Evolutionary conservation across 2,888 invertebrate genomes (phyloP).

Genomic region (Plemyria rubiginata): DNA sequence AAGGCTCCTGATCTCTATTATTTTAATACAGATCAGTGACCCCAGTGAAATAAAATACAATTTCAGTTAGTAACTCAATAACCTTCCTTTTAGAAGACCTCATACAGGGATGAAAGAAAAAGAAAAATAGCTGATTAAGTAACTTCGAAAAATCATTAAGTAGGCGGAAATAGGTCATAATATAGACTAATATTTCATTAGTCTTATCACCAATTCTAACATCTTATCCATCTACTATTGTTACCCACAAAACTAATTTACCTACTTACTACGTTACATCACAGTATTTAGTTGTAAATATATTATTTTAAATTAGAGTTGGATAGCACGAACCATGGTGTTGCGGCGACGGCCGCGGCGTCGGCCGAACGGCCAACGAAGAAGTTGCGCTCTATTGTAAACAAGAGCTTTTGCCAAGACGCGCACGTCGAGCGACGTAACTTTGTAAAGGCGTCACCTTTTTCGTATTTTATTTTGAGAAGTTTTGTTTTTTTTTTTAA

Average conservation of each 20-base stretch:
- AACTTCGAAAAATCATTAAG: background rate
- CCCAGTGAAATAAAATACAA: no score
- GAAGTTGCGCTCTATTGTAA: conserved; percentile 78
- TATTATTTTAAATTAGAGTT: background rate
- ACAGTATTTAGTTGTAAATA: background rate
- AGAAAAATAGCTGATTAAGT: background rate
- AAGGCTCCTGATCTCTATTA: no score
- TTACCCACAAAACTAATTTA: background rate
- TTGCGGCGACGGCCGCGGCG: conserved; percentile 52
- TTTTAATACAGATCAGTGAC: no score
- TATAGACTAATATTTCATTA: background rate
- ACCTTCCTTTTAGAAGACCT: background rate
- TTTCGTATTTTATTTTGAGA: no score
- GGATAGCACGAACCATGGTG: conserved; percentile 14
- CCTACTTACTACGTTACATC: background rate
- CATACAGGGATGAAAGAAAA: background rate
- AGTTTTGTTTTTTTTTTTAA: no score
- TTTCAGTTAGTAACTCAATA: background rate
- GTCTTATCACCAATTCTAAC: background rate
- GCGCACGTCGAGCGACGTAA: conserved; percentile 62
- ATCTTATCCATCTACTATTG: background rate
- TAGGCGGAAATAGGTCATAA: background rate
- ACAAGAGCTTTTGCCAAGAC: conserved; percentile 77
- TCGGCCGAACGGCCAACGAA: conserved; percentile 56
- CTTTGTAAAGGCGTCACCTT: conserved; percentile 55